A percentile compares a stretch with the other conserved stretches of the same genome.
phyloP scores from a whole-genome alignment of 1,140 invertebrate species.

The Geopemphigus sp. region DNA sequence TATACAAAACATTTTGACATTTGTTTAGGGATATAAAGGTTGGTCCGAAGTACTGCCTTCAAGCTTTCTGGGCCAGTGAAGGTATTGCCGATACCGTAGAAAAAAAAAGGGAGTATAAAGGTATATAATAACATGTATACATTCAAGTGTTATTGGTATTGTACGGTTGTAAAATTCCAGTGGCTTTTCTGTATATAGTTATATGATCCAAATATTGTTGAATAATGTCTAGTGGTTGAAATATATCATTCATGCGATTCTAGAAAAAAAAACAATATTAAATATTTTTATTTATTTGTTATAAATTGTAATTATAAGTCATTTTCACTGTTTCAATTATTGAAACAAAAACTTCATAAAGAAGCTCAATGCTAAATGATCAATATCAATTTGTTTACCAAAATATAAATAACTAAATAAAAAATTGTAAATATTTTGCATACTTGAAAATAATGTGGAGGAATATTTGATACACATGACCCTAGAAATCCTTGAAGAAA shows the following conservation, averaged over 20 bases:
- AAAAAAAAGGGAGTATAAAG: neutral
- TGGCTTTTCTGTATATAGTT: constrained; percentile 76
- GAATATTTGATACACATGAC: constrained; percentile 65
- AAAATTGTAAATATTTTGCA: neutral
- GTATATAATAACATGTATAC: neutral
- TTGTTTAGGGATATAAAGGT: too few species aligned
- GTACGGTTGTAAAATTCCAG: constrained; percentile 49
- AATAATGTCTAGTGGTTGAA: constrained; percentile 86
- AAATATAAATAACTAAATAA: neutral
- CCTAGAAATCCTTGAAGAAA: constrained; percentile 90
- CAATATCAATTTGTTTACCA: neutral
- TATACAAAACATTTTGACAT: neutral
- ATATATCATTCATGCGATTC: constrained; percentile 77
- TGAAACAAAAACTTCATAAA: too few species aligned
- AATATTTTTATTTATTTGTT: neutral
- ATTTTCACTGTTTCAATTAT: too few species aligned
- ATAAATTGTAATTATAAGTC: too few species aligned
- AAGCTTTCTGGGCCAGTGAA: too few species aligned
- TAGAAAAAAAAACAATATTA: constrained; percentile 50
- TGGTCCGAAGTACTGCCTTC: too few species aligned
- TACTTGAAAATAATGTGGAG: constrained; percentile 64
- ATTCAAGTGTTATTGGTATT: constrained; percentile 21
- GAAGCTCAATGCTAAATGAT: too few species aligned
- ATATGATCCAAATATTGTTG: constrained; percentile 95
- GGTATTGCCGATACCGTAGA: too few species aligned